These are phyloP conservation scores for Dorcus parallelipipedus DNA, from an alignment of 2,888 invertebrate genomes.

Conservation along the genomic window DNA sequence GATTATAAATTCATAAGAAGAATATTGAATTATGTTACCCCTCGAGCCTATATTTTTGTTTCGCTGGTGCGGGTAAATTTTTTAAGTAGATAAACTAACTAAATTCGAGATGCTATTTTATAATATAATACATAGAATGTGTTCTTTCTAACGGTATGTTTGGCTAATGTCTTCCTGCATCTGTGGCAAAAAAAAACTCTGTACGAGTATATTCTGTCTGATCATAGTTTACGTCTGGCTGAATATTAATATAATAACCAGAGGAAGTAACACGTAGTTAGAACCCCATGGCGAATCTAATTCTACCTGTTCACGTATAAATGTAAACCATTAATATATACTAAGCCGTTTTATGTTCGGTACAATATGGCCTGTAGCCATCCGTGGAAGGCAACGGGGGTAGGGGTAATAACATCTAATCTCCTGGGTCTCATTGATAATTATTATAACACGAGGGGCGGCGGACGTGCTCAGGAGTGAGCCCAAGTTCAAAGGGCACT, in stretches of 20 bases:
- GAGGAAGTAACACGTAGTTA: slow-evolving; percentile 10
- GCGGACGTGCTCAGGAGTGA: slow-evolving; percentile 30
- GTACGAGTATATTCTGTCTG: no score
- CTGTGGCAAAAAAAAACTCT: no score
- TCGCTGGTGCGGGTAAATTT: no score
- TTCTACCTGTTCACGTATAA: slow-evolving; percentile 16
- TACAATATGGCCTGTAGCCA: slow-evolving; percentile 29
- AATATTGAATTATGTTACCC: slow-evolving; percentile 5
- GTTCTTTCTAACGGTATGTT: no score
- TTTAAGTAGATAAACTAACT: no score
- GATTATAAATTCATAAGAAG: slow-evolving; percentile 7
- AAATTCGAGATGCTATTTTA: no score
- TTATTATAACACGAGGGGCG: slow-evolving; percentile 47
- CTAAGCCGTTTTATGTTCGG: slow-evolving; percentile 23
- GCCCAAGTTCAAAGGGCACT: slow-evolving; percentile 44
- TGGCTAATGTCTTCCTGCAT: no score
- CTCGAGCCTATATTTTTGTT: no score
- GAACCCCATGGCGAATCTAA: slow-evolving; percentile 11
- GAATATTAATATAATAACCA: no score
- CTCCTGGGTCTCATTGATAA: slow-evolving; percentile 49
- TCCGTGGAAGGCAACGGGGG: slow-evolving; percentile 22
- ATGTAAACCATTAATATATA: slow-evolving; percentile 24
- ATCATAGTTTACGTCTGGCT: background rate
- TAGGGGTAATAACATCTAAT: slow-evolving; percentile 43
- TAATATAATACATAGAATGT: no score